Conservation (phyloP, 2,888 invertebrate species). For the Cheilosia soror region DNA sequence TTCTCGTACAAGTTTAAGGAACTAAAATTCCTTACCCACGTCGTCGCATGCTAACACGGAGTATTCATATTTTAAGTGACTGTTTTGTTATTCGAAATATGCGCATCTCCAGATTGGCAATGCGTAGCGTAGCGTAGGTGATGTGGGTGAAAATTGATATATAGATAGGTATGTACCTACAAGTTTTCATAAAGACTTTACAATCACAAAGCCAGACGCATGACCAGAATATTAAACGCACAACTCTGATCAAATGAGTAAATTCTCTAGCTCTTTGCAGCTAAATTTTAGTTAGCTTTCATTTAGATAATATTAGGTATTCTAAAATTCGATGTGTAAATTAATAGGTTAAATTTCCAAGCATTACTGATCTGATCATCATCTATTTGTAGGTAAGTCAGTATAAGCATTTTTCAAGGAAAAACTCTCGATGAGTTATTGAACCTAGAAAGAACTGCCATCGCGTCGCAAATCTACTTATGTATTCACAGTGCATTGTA, state of each 20-base stretch:
- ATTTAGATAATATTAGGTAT: constrained; percentile 4
- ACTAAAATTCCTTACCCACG: constrained; percentile 1
- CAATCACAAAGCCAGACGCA: constrained; percentile 51
- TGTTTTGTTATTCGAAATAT: constrained; percentile 37
- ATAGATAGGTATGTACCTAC: constrained; percentile 21
- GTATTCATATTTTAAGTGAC: constrained; percentile 20
- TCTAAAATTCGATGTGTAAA: background rate
- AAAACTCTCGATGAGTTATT: constrained; percentile 26
- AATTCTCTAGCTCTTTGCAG: constrained; percentile 19
- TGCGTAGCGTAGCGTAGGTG: constrained; percentile 22
- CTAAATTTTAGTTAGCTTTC: constrained; percentile 1
- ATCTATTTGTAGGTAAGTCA: background rate
- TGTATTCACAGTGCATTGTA: constrained; percentile 22
- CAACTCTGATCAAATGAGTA: constrained; percentile 9
- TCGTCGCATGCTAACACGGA: background rate
- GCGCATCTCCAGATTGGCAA: constrained; percentile 40
- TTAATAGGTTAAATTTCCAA: background rate
- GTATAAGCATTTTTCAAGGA: background rate
- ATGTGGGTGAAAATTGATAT: background rate
- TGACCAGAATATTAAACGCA: constrained; percentile 47
- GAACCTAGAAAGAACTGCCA: constrained; percentile 27
- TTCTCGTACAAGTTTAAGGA: constrained; percentile 33
- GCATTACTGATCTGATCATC: background rate
- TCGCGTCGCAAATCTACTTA: background rate
- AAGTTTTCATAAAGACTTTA: constrained; percentile 49